These are phyloP conservation scores for Hipposideros larvatus DNA, from an alignment of 2,797 vertebrate species.

Conservation along the genomic window DNA sequence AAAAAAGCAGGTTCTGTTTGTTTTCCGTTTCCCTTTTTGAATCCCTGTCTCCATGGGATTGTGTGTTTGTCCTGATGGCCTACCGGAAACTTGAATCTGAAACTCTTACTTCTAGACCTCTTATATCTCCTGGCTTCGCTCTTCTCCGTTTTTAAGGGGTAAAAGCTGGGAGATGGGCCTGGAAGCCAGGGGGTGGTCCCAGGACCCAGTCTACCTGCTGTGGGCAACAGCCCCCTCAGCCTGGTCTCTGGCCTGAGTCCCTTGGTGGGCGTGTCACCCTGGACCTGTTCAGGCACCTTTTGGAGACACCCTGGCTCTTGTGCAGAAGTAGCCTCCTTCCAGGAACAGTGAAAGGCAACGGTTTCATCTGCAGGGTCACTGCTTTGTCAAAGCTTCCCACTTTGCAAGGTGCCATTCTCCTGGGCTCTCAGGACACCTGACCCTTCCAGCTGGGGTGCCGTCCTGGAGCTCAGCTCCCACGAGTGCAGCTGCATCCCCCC, in stretches of 20 bases:
- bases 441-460: background rate
- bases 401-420: background rate
- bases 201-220: background rate
- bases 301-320: background rate
- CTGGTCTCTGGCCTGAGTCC: background rate
- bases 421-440: background rate
- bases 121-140: too few species aligned
- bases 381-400: background rate
- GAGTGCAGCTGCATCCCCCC: background rate
- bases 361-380: fast-evolving
- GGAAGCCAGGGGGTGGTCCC: fast-evolving
- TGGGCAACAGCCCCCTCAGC: background rate
- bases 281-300: background rate
- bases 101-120: conserved; percentile 14
- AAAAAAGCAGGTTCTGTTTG: background rate
- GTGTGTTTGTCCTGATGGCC: conserved; percentile 60
- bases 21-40: conserved; percentile 65
- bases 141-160: background rate
- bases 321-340: background rate
- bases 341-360: fast-evolving
- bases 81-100: background rate
- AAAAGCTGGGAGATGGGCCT: background rate
- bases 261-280: fast-evolving
- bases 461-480: background rate
- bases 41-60: conserved; percentile 65